Conservation (phyloP, 1,140 invertebrate species). For the Eumaeus atala region DNA sequence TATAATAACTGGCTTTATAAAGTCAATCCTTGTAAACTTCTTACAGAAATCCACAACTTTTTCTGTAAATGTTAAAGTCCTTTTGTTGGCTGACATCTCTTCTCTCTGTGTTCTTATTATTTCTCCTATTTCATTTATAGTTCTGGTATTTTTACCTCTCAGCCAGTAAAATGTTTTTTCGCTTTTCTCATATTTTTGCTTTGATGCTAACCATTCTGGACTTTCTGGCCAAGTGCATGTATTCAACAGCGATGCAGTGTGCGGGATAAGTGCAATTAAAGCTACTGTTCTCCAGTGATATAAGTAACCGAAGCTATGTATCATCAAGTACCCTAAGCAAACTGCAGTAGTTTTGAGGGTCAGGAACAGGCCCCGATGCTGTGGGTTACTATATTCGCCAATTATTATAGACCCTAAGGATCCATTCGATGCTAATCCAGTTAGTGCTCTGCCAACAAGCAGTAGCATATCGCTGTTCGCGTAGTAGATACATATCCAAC, state of each 20-base stretch:
- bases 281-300: constrained; percentile 47
- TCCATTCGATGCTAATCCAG: constrained; percentile 40
- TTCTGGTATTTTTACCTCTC: constrained; percentile 32
- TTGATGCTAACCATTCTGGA: constrained; percentile 46
- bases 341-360: constrained; percentile 52
- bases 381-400: constrained; percentile 50
- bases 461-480: constrained; percentile 31
- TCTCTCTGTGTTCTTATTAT: constrained; percentile 42
- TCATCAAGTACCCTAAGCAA: constrained; percentile 37
- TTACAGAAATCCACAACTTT: constrained; percentile 29
- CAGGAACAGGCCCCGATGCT: constrained; percentile 48
- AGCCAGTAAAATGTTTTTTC: constrained; percentile 45
- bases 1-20: constrained; percentile 43
- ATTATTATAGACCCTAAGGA: constrained; percentile 51
- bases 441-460: constrained; percentile 38
- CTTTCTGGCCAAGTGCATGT: constrained; percentile 54
- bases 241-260: constrained; percentile 31
- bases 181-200: constrained; percentile 35
- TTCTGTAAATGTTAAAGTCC: constrained; percentile 11
- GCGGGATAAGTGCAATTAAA: constrained; percentile 31
- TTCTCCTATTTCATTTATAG: constrained; percentile 37
- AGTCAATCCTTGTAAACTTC: constrained; percentile 47
- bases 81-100: constrained; percentile 5
- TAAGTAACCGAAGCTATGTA: constrained; percentile 43
- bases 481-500: constrained; percentile 47